Base-by-base conservation (phyloP, 2,797 vertebrate genomes). In the Enteromius unitaeniatus region DNA sequence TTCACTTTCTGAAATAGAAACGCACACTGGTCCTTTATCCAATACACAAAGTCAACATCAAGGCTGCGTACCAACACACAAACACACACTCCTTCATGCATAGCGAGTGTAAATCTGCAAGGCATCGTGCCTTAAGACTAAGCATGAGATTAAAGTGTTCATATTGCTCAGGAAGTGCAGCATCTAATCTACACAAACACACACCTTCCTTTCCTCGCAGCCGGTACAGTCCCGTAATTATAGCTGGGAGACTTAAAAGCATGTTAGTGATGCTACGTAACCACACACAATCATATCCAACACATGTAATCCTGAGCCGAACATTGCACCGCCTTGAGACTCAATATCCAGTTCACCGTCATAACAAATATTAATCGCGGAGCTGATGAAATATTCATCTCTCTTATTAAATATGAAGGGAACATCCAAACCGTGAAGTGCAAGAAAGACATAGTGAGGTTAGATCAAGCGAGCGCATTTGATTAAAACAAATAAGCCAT, bases 41-140 rank as follows among this genome's bases (percentile, higher is more conserved):
- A 68, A 49, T 14, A n/a, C 73, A 79, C 26, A 82, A 65, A 82
- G 58, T 75, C 70, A 82, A 81, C 68, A 81, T 81, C 68, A 73
- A 65, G 15, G 70, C 28, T 51, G 69, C 6, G 5, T 51, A 65
- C 40, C 55, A 53, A 45, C 40, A 19, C n/a, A 7, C 55, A 51
- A 45, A 34, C 69, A 58, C n/a, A 62, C 21, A 23, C 69, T 77
- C 60, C 45, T 37, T n/a, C 21, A 42, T n/a, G 34, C 79, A 62
- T 31, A 79, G 6, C 17, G 34, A 40, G 5, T 40, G 15, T 40
- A 76, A 37, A 70, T 67, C 34, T 74, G 65, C 53, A 72, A 64
- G 60, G 75, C 40, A 81, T 69, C 49, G 17, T 26, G 67, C 60
- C 53, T 74, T 80, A 31, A 67, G 45, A 42, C 47, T 10, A 47